Conservation (phyloP, 2,113 vertebrate genomes). For the Cairina moschata region DNA sequence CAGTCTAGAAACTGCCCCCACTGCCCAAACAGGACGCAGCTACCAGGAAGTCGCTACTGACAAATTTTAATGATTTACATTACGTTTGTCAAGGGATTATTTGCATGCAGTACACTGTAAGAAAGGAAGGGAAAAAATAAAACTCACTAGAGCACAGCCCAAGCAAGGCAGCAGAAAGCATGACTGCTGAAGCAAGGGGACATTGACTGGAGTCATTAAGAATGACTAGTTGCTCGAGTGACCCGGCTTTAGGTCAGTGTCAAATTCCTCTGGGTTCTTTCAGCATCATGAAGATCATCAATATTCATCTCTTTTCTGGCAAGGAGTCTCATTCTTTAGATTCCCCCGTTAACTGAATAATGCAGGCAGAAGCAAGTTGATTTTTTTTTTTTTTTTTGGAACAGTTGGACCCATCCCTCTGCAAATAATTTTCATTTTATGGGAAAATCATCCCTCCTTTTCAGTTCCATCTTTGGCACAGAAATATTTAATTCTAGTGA, state of each 20-base stretch:
- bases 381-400: neutral
- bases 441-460: neutral
- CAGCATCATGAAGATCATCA: slow-evolving; percentile 22
- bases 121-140: neutral
- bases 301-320: slow-evolving; percentile 10
- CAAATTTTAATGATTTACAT: neutral
- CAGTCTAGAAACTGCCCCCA: neutral
- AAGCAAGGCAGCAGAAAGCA: neutral
- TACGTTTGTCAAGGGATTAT: neutral
- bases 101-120: neutral
- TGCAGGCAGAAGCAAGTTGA: neutral
- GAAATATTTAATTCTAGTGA: neutral
- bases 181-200: neutral
- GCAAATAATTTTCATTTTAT: neutral
- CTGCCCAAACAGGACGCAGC: neutral
- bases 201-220: neutral
- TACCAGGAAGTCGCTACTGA: slow-evolving; percentile 3
- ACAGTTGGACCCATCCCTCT: neutral
- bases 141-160: neutral
- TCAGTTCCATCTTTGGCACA: neutral
- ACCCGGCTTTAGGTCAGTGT: neutral
- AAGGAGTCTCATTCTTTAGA: slow-evolving; percentile 28
- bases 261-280: slow-evolving; percentile 9
- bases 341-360: slow-evolving; percentile 29
- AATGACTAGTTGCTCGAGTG: neutral